Evolutionary conservation across 2,888 invertebrate genomes (phyloP).

Genomic region (Drosophila kokeensis): DNA sequence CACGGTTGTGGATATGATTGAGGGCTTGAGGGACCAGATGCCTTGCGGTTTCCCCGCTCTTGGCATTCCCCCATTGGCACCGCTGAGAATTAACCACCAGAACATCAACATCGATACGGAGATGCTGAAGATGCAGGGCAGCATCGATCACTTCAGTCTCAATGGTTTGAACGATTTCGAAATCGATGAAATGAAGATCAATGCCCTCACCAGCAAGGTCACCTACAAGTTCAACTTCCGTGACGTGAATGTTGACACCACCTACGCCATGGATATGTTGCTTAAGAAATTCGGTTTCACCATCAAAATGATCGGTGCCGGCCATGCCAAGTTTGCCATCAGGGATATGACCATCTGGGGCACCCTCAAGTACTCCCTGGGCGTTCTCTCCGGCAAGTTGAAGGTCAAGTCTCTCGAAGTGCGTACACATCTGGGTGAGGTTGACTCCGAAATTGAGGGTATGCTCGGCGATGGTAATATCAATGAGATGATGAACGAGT

Average conservation of each 20-base stretch:
- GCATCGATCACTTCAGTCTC: conserved; percentile 69
- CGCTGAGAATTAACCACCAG: conserved; percentile 68
- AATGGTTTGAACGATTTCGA: conserved; percentile 79
- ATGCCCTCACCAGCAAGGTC: conserved; percentile 75
- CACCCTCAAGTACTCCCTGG: conserved; percentile 75
- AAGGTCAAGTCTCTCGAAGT: conserved; percentile 75
- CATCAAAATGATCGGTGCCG: conserved; percentile 77
- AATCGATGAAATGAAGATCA: conserved; percentile 75
- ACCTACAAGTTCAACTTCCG: conserved; percentile 73
- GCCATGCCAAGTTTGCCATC: conserved; percentile 75
- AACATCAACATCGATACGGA: conserved; percentile 65
- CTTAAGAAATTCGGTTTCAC: conserved; percentile 81
- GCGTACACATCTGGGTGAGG: conserved; percentile 75
- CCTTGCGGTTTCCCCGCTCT: conserved; percentile 79
- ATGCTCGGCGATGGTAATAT: conserved; percentile 76
- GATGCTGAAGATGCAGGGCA: conserved; percentile 60
- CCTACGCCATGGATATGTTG: conserved; percentile 68
- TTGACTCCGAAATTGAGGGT: conserved; percentile 80
- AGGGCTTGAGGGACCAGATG: conserved; percentile 73
- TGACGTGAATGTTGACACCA: conserved; percentile 74
- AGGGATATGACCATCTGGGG: conserved; percentile 75
- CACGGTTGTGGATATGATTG: conserved; percentile 60
- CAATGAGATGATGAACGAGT: conserved; percentile 77
- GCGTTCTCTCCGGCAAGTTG: conserved; percentile 69
- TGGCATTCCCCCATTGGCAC: conserved; percentile 82